Percentiles rank a stretch among this genome's conserved stretches.
These are phyloP conservation scores for Bicyclus anynana DNA, from an alignment of 1,140 invertebrate species.

Conservation along the genomic window DNA sequence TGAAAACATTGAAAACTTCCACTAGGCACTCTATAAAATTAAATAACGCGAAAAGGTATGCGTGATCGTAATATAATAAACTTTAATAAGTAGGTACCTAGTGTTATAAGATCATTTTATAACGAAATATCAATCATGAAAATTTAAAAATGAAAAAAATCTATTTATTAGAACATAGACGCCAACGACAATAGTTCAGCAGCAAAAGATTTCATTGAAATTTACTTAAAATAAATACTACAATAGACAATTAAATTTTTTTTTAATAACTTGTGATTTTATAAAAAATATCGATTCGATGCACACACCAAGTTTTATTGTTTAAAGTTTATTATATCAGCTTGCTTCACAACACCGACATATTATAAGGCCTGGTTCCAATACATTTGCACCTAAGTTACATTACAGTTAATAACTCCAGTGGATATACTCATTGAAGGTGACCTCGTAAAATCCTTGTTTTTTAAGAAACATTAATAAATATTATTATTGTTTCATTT, in stretches of 20 bases:
- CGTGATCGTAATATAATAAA: neutral
- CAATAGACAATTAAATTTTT: neutral
- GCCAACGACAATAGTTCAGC: no score
- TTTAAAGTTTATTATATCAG: slow-evolving; percentile 22
- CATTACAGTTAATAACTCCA: slow-evolving; percentile 16
- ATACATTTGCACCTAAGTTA: slow-evolving; percentile 28
- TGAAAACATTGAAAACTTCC: no score
- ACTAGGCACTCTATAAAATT: no score
- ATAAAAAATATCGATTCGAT: neutral
- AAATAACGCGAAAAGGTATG: neutral
- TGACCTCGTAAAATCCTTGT: neutral
- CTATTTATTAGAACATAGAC: no score
- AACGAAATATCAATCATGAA: no score
- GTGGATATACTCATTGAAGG: neutral
- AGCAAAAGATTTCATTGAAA: no score
- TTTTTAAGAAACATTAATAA: no score
- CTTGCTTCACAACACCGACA: neutral
- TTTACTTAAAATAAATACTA: no score
- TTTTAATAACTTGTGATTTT: neutral
- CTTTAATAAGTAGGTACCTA: neutral
- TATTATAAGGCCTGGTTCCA: slow-evolving; percentile 21
- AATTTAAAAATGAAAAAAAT: no score
- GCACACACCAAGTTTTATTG: no score
- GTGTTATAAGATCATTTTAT: no score
- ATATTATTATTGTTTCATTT: no score